These are phyloP conservation scores for Callionymus lyra DNA, from an alignment of 2,113 vertebrate genomes.

Conservation along the genomic window DNA sequence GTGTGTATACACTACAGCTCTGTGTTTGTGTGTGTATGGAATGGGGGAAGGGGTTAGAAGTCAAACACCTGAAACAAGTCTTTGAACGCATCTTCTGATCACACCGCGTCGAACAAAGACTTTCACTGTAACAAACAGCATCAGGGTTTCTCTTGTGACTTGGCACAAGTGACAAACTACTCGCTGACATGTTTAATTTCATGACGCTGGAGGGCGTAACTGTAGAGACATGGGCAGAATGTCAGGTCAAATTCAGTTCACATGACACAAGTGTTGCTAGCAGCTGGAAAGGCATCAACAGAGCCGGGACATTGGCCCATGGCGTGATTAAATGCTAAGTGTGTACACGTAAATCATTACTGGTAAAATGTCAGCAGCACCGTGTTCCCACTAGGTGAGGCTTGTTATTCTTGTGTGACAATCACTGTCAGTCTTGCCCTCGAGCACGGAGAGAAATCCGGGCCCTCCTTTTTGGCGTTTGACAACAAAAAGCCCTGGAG, in stretches of 20 bases:
- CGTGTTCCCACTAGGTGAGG: conserved; percentile 34
- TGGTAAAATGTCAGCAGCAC: conserved; percentile 29
- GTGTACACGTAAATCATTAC: conserved; percentile 41
- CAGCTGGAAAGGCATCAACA: conserved; percentile 38
- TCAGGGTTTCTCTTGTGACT: conserved; percentile 15
- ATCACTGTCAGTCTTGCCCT: conserved; percentile 10
- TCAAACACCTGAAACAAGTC: conserved; percentile 32
- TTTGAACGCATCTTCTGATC: conserved; percentile 27
- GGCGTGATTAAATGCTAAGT: conserved; percentile 42
- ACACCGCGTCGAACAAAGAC: conserved; percentile 27
- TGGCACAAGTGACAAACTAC: conserved; percentile 10
- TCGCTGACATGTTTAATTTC: conserved; percentile 32
- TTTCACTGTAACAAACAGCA: conserved; percentile 8
- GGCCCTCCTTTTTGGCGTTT: conserved; percentile 16
- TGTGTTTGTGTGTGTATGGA: conserved; percentile 9
- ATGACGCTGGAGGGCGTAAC: conserved; percentile 37
- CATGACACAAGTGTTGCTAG: conserved; percentile 45
- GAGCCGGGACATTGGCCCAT: conserved; percentile 24
- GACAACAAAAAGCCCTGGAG: conserved; percentile 21
- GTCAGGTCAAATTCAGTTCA: conserved; percentile 57
- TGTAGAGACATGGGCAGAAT: conserved; percentile 47
- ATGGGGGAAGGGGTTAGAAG: conserved; percentile 23
- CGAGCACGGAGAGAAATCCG: conserved; percentile 32
- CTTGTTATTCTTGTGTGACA: conserved; percentile 33
- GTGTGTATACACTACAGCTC: conserved; percentile 25